Conservation (phyloP, 2,888 invertebrate species). For the Drosophila phalerata region DNA sequence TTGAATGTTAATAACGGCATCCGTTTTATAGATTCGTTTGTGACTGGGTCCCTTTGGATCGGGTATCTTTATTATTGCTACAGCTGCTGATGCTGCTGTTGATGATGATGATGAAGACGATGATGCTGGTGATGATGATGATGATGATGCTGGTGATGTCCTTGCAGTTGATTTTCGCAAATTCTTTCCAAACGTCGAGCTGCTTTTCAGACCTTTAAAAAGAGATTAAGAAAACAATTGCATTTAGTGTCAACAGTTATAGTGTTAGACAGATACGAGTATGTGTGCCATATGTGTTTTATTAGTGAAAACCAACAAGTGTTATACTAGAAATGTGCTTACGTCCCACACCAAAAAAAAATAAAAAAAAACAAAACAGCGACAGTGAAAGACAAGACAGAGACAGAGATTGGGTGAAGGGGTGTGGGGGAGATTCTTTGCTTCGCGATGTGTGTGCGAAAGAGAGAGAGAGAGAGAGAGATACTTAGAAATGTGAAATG, state of each 20-base stretch:
- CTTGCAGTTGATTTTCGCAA: slow-evolving; percentile 72
- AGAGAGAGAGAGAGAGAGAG: slow-evolving; percentile 6
- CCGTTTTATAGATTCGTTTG: slow-evolving; percentile 71
- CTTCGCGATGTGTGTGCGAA: slow-evolving; percentile 19
- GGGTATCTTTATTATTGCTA: slow-evolving; percentile 33
- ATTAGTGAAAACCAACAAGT: slow-evolving; percentile 35
- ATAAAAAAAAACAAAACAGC: slow-evolving; percentile 13
- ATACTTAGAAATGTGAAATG: slow-evolving; percentile 50
- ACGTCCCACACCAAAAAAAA: slow-evolving; percentile 32
- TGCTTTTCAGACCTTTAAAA: slow-evolving; percentile 79
- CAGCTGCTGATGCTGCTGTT: background rate
- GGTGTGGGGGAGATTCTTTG: slow-evolving; percentile 12
- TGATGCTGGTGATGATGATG: slow-evolving; percentile 51
- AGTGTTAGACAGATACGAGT: slow-evolving; percentile 1
- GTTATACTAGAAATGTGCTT: slow-evolving; percentile 30
- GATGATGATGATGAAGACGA: slow-evolving; percentile 28
- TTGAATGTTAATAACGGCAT: slow-evolving; percentile 72
- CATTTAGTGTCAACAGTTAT: background rate
- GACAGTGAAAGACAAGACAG: slow-evolving; percentile 41
- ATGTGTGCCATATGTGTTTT: slow-evolving; percentile 30
- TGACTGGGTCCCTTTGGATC: slow-evolving; percentile 62
- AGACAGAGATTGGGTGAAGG: slow-evolving; percentile 8
- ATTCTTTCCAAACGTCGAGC: slow-evolving; percentile 83
- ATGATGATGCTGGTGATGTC: slow-evolving; percentile 67
- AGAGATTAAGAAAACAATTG: background rate